These are phyloP conservation scores for Delichon dasypus DNA, from an alignment of 2,797 vertebrate genomes.

Conservation along the genomic window DNA sequence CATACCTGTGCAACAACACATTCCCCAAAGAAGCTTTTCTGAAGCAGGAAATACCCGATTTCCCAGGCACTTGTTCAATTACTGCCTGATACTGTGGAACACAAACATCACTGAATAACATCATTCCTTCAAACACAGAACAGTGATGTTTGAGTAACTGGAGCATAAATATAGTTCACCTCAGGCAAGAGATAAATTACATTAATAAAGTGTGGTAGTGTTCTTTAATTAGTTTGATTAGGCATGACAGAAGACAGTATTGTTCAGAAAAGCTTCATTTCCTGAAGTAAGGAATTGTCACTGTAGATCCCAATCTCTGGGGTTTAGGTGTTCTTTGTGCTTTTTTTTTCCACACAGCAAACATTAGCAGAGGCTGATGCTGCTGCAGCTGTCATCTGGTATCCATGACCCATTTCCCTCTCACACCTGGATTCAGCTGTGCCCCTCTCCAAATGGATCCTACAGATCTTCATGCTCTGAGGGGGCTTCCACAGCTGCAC, in stretches of 20 bases:
- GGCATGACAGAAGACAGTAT: constrained; percentile 55
- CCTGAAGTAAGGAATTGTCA: constrained; percentile 46
- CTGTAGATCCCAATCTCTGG: neutral
- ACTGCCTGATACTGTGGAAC: constrained; percentile 56
- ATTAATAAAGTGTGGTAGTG: constrained; percentile 68
- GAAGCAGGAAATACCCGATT: neutral
- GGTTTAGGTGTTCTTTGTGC: neutral
- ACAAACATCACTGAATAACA: constrained; percentile 64
- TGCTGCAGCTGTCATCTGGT: neutral
- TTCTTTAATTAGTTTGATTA: constrained; percentile 75
- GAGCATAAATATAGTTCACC: constrained; percentile 73
- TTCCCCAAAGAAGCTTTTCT: neutral
- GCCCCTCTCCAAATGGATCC: neutral
- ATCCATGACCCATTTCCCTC: neutral
- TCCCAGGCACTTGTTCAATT: constrained; percentile 66
- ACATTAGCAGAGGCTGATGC: neutral
- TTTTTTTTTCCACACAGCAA: neutral
- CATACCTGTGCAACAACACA: neutral
- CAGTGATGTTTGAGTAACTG: constrained; percentile 65
- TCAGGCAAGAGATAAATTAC: constrained; percentile 72
- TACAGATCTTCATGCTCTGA: neutral
- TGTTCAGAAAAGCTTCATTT: constrained; percentile 55
- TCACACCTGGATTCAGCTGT: neutral
- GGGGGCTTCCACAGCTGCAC: neutral
- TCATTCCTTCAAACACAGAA: constrained; percentile 59